Base-by-base conservation (phyloP, 2,888 invertebrate species). In the Gnatocerus cornutus region DNA sequence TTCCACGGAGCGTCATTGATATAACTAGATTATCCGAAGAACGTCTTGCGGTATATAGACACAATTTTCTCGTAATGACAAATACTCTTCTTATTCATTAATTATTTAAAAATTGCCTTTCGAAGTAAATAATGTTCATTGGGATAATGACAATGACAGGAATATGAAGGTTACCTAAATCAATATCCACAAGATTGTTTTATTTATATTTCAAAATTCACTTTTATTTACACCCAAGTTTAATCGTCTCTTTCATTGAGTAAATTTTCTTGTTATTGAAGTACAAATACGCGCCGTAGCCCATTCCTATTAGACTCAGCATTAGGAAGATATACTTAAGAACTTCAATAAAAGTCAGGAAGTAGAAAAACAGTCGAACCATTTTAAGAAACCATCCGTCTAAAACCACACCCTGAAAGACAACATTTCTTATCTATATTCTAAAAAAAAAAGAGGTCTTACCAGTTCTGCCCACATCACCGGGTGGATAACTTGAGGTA, bases 391-490 rank as follows among this genome's bases (percentile, higher is more conserved):
- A 48, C 27, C 45, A 56, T 39, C 72, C 74, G 16, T 72, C 68
- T 4, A 74, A 37, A 5, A 63, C 69, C 0, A 79, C 61, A 6
- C 77, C 74, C 80, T 81, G 33, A 27, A 79, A 78, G 37, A 13
- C 41, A 39, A 30, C 52, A 29, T 6, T 55, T 55, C 3, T 5
- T 59, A 30, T 29, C 16, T n/a, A 41, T 12, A 53, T 6, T 29
- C 7, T 7, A 53, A 33, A 53, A 6, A 27, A 29, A 30, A n/a
- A 37, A 59, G 1, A 63, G n/a, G n/a, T n/a, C 56, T 72, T 75
- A 90, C 90, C 84, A 92, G 92, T 73, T 92, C 91, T 1, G 92
- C 83, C 93, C 93, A 93, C 70, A 93, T 89, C 0, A 92, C 3
- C 0, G 93, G 93, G n/a, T 89, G 81, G 0, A 92, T 80, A 0